phyloP scores from a whole-genome alignment of 1,140 invertebrate species.

The Megathymus violae region DNA sequence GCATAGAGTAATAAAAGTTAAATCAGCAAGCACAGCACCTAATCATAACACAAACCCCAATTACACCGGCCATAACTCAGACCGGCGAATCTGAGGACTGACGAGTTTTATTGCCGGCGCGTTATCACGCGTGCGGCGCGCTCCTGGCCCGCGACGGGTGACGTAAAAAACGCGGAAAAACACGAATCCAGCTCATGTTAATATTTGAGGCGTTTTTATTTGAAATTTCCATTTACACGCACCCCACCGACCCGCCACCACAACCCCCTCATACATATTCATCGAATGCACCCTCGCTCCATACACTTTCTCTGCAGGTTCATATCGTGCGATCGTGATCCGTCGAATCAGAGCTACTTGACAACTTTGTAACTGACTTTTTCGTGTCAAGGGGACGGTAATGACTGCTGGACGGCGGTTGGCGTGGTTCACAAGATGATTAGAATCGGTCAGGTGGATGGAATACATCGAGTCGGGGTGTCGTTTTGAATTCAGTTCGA shows the following conservation, averaged over 20 bases:
- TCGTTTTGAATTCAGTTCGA: too few species aligned
- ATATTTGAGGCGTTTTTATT: constrained; percentile 83
- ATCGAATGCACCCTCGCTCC: constrained; percentile 77
- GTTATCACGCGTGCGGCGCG: constrained; percentile 67
- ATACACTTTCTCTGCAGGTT: constrained; percentile 66
- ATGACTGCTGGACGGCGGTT: constrained; percentile 12
- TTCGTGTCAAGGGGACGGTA: constrained; percentile 36
- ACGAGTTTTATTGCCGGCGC: constrained; percentile 57
- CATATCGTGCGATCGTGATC: constrained; percentile 49
- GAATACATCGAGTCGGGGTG: too few species aligned
- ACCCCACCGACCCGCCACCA: constrained; percentile 42
- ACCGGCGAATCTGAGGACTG: constrained; percentile 48
- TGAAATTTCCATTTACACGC: constrained; percentile 82
- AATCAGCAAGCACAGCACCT: constrained; percentile 4
- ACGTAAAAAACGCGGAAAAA: constrained; percentile 64
- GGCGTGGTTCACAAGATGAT: too few species aligned
- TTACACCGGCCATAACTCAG: constrained; percentile 41
- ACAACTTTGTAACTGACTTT: constrained; percentile 49
- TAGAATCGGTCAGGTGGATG: too few species aligned
- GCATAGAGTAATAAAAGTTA: neutral
- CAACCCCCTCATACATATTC: constrained; percentile 81
- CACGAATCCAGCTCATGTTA: constrained; percentile 80
- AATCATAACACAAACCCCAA: constrained; percentile 21
- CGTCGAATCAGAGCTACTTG: constrained; percentile 45
- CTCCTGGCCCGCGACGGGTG: constrained; percentile 48